phyloP scores from a whole-genome alignment of 2,113 vertebrate genomes.

The Coryphaenoides rupestris region DNA sequence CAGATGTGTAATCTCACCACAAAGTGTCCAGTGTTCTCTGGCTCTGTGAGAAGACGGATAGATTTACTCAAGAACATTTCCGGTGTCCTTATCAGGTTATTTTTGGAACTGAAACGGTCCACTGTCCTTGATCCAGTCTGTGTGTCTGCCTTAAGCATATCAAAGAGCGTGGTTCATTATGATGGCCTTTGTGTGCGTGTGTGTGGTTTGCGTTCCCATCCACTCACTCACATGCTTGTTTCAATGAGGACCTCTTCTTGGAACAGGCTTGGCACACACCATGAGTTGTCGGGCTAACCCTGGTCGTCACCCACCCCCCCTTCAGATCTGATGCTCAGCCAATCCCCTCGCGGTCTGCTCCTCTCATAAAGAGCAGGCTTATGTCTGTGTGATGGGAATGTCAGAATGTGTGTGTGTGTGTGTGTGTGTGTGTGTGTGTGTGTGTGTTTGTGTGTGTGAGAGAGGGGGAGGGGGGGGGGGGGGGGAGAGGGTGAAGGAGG shows the following conservation, averaged over 20 bases:
- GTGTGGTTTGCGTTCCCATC: conserved; percentile 3
- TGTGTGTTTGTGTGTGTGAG: no score
- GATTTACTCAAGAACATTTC: no score
- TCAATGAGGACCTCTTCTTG: conserved; percentile 16
- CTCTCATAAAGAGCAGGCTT: conserved; percentile 53
- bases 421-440: no score
- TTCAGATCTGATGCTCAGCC: conserved; percentile 54
- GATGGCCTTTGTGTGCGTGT: neutral
- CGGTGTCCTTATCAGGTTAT: no score
- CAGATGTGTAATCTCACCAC: no score
- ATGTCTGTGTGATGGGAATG: conserved; percentile 43
- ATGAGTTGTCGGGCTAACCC: conserved; percentile 20
- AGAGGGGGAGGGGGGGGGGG: no score
- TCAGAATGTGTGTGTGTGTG: no score
- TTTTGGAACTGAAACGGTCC: no score
- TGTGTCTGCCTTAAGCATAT: neutral
- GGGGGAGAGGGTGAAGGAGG: no score
- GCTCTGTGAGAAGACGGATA: no score
- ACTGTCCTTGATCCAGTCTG: no score
- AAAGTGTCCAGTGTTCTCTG: no score
- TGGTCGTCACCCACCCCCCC: conserved; percentile 41
- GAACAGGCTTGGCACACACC: conserved; percentile 31
- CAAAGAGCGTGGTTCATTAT: conserved; percentile 27
- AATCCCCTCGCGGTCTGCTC: conserved; percentile 48
- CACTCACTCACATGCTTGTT: neutral